These are phyloP conservation scores for Sinopyrophorus schimmeli DNA, from an alignment of 2,888 invertebrate species.

Conservation along the genomic window DNA sequence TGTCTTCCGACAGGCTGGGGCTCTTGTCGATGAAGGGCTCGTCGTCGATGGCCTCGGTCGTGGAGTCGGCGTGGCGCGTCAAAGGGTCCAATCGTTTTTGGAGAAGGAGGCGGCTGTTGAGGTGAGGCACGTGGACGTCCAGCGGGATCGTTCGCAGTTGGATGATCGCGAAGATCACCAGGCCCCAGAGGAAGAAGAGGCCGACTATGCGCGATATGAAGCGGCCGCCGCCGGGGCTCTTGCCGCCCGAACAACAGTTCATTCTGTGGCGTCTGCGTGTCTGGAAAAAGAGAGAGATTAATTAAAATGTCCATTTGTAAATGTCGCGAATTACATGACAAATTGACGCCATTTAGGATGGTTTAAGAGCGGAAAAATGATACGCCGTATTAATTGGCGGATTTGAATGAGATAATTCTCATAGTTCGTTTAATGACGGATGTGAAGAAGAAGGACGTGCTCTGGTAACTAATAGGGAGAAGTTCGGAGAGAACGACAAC, in stretches of 20 bases:
- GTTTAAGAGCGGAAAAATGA: slow-evolving; percentile 8
- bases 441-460: slow-evolving; percentile 17
- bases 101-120: slow-evolving; percentile 58
- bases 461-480: slow-evolving; percentile 14
- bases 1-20: slow-evolving; percentile 69
- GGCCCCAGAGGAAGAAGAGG: slow-evolving; percentile 55
- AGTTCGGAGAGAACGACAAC: slow-evolving; percentile 14
- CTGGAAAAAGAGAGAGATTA: slow-evolving; percentile 15
- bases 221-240: slow-evolving; percentile 47
- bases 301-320: background rate
- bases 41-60: slow-evolving; percentile 56
- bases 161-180: slow-evolving; percentile 56
- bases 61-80: slow-evolving; percentile 51
- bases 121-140: slow-evolving; percentile 50
- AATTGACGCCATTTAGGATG: slow-evolving; percentile 1
- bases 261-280: slow-evolving; percentile 19
- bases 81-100: slow-evolving; percentile 56
- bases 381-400: slow-evolving; percentile 7
- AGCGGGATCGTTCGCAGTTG: slow-evolving; percentile 51
- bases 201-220: slow-evolving; percentile 57
- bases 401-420: slow-evolving; percentile 9
- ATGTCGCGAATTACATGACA: background rate
- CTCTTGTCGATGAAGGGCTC: slow-evolving; percentile 66
- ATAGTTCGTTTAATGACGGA: slow-evolving; percentile 20
- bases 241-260: slow-evolving; percentile 34